Conservation (phyloP, 2,888 invertebrate species). For the Pristionchus fissidentatus region DNA sequence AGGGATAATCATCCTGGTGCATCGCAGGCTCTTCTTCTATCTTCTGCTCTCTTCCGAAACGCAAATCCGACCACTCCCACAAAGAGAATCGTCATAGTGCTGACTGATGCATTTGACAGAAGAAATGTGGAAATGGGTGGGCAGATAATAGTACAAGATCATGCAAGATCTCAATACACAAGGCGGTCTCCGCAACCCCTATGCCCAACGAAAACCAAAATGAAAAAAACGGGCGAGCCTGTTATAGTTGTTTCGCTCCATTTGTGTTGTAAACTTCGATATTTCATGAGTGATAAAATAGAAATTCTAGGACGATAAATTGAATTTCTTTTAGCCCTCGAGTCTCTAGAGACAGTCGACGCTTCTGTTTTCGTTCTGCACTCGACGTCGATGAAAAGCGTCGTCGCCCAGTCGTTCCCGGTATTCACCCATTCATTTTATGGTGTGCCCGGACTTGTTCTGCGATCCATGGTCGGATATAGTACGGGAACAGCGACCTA, state of each 20-base stretch:
- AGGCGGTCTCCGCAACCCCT: neutral
- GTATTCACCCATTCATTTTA: constrained; percentile 1
- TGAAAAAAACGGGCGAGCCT: no score
- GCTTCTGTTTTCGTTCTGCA: constrained; percentile 35
- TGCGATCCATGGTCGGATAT: no score
- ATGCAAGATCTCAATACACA: neutral
- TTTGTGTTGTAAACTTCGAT: no score
- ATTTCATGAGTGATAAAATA: no score
- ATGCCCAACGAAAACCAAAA: no score
- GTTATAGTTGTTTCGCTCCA: no score
- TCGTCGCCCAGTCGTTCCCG: constrained; percentile 23
- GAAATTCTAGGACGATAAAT: no score
- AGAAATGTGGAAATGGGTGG: neutral
- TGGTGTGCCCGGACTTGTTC: no score
- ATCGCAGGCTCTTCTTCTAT: neutral
- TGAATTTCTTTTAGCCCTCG: neutral
- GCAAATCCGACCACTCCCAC: neutral
- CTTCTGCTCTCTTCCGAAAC: neutral
- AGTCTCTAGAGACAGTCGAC: neutral
- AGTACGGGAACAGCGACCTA: no score
- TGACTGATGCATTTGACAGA: constrained; percentile 10
- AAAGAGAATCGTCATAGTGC: constrained; percentile 8
- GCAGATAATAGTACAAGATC: neutral
- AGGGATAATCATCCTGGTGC: neutral
- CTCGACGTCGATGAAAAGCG: neutral